Conservation (phyloP, 2,888 invertebrate species). For the Tridacna crocea region DNA sequence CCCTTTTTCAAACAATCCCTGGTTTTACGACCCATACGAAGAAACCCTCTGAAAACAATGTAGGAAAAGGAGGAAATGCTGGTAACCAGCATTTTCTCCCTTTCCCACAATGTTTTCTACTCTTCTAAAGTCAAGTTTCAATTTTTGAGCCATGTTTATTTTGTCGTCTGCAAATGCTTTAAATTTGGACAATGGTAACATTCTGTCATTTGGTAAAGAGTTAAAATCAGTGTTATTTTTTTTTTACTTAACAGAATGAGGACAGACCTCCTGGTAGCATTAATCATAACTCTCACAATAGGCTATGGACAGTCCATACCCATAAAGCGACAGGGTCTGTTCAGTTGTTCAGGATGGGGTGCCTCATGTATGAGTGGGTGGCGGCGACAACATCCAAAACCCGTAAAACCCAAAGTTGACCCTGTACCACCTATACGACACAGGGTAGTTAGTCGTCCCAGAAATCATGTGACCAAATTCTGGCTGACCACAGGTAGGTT, state of each 20-base stretch:
- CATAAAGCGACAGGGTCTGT: conserved; percentile 66
- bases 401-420: neutral
- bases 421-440: conserved; percentile 3
- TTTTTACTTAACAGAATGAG: conserved; percentile 26
- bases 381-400: conserved; percentile 12
- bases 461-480: conserved; percentile 8
- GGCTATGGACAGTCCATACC: neutral
- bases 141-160: no score
- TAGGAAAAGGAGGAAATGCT: no score
- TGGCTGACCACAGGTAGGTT: conserved; percentile 48
- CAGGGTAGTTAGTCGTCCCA: neutral
- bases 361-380: conserved; percentile 67
- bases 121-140: no score
- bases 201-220: no score
- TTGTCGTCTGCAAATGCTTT: no score
- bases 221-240: neutral
- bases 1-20: no score
- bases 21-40: no score
- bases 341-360: conserved; percentile 74
- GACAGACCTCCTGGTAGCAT: neutral
- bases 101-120: no score
- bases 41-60: no score
- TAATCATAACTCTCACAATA: neutral
- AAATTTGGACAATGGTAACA: no score
- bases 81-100: no score